phyloP scores from a whole-genome alignment of 2,888 invertebrate genomes.

The Tuberolachnus salignus region DNA sequence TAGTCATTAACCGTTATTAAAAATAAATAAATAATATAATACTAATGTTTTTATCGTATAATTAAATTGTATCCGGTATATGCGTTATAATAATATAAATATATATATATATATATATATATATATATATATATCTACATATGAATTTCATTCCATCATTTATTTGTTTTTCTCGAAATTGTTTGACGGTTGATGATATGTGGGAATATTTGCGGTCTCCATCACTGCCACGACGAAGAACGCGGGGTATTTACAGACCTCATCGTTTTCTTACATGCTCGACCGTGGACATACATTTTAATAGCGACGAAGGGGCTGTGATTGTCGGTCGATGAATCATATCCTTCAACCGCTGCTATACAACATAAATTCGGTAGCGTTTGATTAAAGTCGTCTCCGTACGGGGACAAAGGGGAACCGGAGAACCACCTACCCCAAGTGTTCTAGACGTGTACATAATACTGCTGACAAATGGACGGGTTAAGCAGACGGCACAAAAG shows the following conservation, averaged over 20 bases:
- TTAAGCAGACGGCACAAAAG: slow-evolving; percentile 40
- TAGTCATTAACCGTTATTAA: too few species aligned
- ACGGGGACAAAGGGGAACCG: slow-evolving; percentile 18
- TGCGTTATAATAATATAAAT: too few species aligned
- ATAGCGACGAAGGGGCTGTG: slow-evolving; percentile 16
- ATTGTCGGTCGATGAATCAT: slow-evolving; percentile 46
- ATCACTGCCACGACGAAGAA: neutral
- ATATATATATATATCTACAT: too few species aligned
- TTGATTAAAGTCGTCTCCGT: slow-evolving; percentile 28
- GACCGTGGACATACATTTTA: slow-evolving; percentile 32
- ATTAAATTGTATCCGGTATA: too few species aligned
- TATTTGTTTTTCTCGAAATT: neutral
- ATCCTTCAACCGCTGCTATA: neutral
- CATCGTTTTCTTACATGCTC: slow-evolving; percentile 15
- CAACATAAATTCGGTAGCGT: slow-evolving; percentile 28
- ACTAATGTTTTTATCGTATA: too few species aligned
- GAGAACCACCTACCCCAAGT: slow-evolving; percentile 47
- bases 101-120: too few species aligned
- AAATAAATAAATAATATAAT: too few species aligned
- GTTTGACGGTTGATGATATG: neutral
- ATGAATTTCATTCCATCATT: too few species aligned
- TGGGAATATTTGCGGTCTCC: too few species aligned
- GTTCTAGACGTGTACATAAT: slow-evolving; percentile 48
- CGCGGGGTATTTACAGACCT: slow-evolving; percentile 7
- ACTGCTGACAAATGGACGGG: slow-evolving; percentile 51